Evolutionary conservation across 2,113 vertebrate genomes (phyloP).

Genomic region (Sturnus vulgaris): DNA sequence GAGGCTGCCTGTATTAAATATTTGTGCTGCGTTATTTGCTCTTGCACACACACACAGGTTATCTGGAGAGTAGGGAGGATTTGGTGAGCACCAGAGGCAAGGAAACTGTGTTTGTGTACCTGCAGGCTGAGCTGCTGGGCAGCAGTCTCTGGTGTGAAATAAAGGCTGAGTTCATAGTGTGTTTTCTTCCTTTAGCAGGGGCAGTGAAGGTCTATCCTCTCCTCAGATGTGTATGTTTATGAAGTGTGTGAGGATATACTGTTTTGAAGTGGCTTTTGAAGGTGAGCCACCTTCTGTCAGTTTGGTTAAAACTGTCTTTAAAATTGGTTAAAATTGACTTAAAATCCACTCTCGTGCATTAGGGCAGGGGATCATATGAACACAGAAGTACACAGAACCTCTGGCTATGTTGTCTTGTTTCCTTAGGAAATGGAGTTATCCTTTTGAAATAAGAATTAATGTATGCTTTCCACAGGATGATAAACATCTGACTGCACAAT

Average conservation of each 20-base stretch:
- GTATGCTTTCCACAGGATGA: background rate
- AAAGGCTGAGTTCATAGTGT: background rate
- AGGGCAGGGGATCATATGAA: background rate
- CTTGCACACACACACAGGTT: background rate
- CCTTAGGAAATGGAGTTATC: background rate
- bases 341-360: background rate
- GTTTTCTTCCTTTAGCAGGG: background rate
- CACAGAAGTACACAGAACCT: fast-evolving
- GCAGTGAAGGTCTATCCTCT: background rate
- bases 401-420: background rate
- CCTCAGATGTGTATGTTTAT: background rate
- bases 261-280: background rate
- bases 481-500: background rate
- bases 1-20: background rate
- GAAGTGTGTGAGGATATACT: background rate
- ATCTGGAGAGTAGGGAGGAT: background rate
- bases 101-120: background rate
- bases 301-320: background rate
- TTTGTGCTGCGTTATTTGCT: constrained; percentile 12
- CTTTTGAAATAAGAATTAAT: background rate
- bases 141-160: background rate
- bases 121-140: background rate
- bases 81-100: background rate
- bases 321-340: background rate
- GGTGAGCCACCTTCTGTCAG: background rate